Evolutionary conservation across 2,888 invertebrate genomes (phyloP), one percentile per base, ranked within the genome.

Genomic region (Agrenia bidenticulata): DNA sequence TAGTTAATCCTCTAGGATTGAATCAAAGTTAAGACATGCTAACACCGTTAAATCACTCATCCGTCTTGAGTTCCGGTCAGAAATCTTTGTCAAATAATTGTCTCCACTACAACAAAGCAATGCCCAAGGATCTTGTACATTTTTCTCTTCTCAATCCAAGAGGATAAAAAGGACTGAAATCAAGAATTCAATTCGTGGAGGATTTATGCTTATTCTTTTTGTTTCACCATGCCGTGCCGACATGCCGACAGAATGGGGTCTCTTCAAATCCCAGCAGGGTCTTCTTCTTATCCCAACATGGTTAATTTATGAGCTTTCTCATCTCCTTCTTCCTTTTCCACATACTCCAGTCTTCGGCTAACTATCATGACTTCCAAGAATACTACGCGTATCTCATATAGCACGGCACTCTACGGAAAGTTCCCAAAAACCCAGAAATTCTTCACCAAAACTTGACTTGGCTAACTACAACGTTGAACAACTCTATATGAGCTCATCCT

Each of bases 271-370:
- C 70, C 73, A 73, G 73, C 73, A 70, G 70, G 73, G 64, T 69
- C 69, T 62, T 72, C 66, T 45, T 69, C 68, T 69, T 70, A 67
- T 70, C 66, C 69, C 67, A 68, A 71, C 71, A 73, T 70, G 72
- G 63, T 72, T 70, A 73, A 73, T 73, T 73, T 73, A 73, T 73
- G 73, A 72, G 72, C 64, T 73, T 72, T 72, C 66, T 68, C 63
- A 61, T 67, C 66, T 62, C 37, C 56, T 37, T 57, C 56, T 57
- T 57, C 21, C 27, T 54, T 27, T 54, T 26, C 26, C 54, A n/a
- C 45, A 4, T 45, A 45, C 17, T n/a, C 39, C 39, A 39, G 39
- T 39, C 49, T n/a, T n/a, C 49, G 19, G n/a, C 49, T 21, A 49
- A 49, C 17, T n/a, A 49, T n/a, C n/a, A n/a, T n/a, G n/a, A 32